Evolutionary conservation across 2,113 vertebrate genomes (phyloP).

Genomic region (Caranx melampygus): DNA sequence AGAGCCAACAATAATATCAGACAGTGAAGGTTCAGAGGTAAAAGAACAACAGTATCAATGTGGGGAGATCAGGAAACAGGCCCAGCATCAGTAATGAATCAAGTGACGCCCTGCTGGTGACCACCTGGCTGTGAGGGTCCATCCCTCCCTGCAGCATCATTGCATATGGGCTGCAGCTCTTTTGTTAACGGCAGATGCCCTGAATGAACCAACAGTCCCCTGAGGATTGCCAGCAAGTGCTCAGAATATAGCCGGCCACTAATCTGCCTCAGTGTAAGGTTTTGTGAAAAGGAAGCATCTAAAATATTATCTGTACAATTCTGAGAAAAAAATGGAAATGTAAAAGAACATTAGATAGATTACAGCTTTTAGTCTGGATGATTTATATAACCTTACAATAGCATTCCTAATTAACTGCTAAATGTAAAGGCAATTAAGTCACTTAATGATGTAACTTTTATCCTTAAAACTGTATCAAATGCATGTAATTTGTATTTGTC

Average conservation of each 20-base stretch:
- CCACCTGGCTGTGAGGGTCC: conserved; percentile 75
- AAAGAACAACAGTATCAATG: conserved; percentile 39
- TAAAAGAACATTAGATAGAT: not conserved
- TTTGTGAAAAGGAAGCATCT: conserved; percentile 1
- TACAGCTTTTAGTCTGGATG: not conserved
- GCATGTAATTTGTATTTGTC: not conserved
- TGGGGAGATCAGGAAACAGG: conserved; percentile 49
- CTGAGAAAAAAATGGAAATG: not conserved
- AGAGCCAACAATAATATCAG: not conserved
- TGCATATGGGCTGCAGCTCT: conserved; percentile 61
- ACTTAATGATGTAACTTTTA: not conserved
- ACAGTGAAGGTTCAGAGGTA: conserved; percentile 2
- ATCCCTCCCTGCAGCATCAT: conserved; percentile 64
- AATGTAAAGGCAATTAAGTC: not conserved
- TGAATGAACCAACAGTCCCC: conserved; percentile 65
- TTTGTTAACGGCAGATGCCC: conserved; percentile 83
- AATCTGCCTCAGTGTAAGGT: conserved; percentile 3
- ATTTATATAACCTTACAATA: not conserved
- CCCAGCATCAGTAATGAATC: conserved; percentile 58
- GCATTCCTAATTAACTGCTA: not conserved
- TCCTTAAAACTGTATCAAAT: not conserved
- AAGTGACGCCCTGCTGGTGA: conserved; percentile 72
- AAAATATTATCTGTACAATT: conserved; percentile 14
- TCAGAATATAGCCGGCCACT: conserved; percentile 37
- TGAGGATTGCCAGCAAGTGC: conserved; percentile 53